phyloP scores from a whole-genome alignment of 2,797 vertebrate genomes.

The Kryptolebias ocellatus region DNA sequence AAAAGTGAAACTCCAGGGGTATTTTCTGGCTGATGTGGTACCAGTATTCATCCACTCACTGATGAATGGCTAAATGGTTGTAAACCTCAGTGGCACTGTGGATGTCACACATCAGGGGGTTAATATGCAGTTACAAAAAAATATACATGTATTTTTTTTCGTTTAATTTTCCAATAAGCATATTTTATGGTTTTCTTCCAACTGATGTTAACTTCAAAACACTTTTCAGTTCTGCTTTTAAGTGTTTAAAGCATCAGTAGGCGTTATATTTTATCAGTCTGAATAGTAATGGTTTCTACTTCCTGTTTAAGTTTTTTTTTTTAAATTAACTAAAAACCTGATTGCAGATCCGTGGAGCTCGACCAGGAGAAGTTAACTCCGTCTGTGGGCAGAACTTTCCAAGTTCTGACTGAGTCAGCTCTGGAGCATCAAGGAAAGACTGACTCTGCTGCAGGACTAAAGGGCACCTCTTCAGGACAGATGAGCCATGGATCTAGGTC shows the following conservation, averaged over 20 bases:
- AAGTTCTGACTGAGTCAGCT: neutral
- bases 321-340: neutral
- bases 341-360: constrained; percentile 31
- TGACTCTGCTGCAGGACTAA: neutral
- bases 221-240: no score
- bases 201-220: no score
- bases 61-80: no score
- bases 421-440: neutral
- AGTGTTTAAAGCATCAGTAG: neutral
- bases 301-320: neutral
- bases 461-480: neutral
- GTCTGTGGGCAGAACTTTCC: constrained; percentile 13
- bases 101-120: no score
- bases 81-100: no score
- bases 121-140: no score
- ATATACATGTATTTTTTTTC: no score
- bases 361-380: neutral
- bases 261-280: neutral
- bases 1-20: no score
- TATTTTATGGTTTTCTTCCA: no score
- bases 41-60: no score
- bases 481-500: neutral
- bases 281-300: neutral
- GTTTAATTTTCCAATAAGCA: neutral
- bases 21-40: no score